Conservation (phyloP, 2,797 vertebrate genomes). For the Liparis tanakae region DNA sequence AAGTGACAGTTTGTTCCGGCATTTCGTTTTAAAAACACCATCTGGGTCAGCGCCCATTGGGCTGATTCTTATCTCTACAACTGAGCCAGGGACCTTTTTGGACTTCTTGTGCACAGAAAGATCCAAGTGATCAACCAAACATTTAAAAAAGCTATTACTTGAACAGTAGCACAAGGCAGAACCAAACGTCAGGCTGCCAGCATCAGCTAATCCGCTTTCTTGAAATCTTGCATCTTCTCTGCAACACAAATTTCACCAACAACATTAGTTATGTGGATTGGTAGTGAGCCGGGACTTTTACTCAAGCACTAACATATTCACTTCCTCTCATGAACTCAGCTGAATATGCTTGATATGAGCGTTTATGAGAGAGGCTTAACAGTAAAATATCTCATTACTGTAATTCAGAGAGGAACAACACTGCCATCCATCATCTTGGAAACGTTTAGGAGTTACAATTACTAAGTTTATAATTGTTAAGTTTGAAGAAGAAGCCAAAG, state of each 20-base stretch:
- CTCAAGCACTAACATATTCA: slow-evolving; percentile 7
- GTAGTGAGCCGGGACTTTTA: background rate
- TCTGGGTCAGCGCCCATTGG: slow-evolving; percentile 44
- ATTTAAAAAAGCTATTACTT: slow-evolving; percentile 62
- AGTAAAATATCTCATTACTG: background rate
- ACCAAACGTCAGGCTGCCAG: slow-evolving; percentile 32
- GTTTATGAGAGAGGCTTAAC: slow-evolving; percentile 13
- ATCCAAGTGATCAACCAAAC: slow-evolving; percentile 71
- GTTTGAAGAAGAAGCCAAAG: slow-evolving; percentile 21
- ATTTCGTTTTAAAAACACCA: slow-evolving; percentile 39
- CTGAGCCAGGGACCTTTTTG: slow-evolving; percentile 60
- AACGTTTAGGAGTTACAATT: slow-evolving; percentile 15
- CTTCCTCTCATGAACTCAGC: slow-evolving; percentile 16
- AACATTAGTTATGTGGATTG: background rate
- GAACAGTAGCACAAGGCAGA: slow-evolving; percentile 41
- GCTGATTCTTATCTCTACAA: slow-evolving; percentile 50
- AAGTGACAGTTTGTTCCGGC: slow-evolving; percentile 31
- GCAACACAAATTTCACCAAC: background rate
- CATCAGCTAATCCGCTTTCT: slow-evolving; percentile 5
- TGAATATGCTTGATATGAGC: slow-evolving; percentile 14
- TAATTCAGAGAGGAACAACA: background rate
- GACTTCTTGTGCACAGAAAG: slow-evolving; percentile 47
- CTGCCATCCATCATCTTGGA: background rate
- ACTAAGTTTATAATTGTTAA: slow-evolving; percentile 4
- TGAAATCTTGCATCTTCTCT: slow-evolving; percentile 5